Base-by-base conservation (phyloP, 2,888 invertebrate genomes). In the Perithous albicinctus region DNA sequence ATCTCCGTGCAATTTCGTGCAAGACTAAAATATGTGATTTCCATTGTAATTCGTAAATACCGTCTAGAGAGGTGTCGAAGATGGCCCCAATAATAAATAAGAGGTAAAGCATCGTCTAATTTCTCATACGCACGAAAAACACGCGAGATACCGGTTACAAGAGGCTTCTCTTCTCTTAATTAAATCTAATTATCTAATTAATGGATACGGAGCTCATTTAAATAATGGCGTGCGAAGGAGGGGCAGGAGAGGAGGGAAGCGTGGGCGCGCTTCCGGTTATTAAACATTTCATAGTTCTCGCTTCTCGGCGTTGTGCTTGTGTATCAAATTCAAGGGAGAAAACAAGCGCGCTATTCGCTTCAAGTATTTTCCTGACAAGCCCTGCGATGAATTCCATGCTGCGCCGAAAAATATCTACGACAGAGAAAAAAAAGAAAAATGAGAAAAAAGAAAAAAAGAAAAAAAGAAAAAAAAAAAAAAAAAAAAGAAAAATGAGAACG, bases 111-210 rank as follows among this genome's bases (percentile, higher is more conserved):
- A n/a, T 56, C 69, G 69, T 56, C 56, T 18, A 26, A 48, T 56
- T 26, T 59, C 46, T 6, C 26, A 61, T 51, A 46, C 56, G 81
- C 43, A 48, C 63, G 63, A 78, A 69, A 67, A 70, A 56, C 81
- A 82, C 81, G 81, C 78, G 61, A 82, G 69, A 63, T 66, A 80
- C 74, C 79, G 79, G 74, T 79, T 51, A 74, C 79, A 23, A 61
- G n/a, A n/a, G n/a, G 26, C 74, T 75, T 69, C 63, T 66, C 67
- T 70, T 84, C 82, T 29, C 15, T 87, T 89, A 91, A 92, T 92
- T 92, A 91, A 90, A 88, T 89, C 89, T 92, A 92, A 92, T 91
- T 90, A 91, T 89, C 91, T 90, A 89, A 91, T 92, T 92, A 92
- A 91, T 89, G 89, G 89, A 90, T 88, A 86, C 88, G 86, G 85